Conservation (phyloP, 1,140 invertebrate species). For the Pantala flavescens region DNA sequence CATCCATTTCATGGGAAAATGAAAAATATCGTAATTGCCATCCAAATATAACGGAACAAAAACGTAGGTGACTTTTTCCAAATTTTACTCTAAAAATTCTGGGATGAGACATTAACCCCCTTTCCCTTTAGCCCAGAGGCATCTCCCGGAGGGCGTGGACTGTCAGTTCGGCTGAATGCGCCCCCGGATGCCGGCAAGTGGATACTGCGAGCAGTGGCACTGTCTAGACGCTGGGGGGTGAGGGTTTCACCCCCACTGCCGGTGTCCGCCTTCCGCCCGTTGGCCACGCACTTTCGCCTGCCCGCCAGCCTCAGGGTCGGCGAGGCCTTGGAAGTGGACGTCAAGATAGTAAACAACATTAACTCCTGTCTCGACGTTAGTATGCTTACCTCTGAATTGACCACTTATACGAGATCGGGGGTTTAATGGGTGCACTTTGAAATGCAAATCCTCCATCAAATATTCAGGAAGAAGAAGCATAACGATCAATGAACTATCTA, state of each 20-base stretch:
- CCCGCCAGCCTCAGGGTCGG: slow-evolving; percentile 45
- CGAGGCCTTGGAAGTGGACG: slow-evolving; percentile 49
- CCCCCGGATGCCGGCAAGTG: slow-evolving; percentile 47
- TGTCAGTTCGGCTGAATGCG: slow-evolving; percentile 32
- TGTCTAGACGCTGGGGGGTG: slow-evolving; percentile 36
- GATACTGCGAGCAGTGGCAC: slow-evolving; percentile 45
- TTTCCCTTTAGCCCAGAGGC: background rate
- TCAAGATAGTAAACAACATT: slow-evolving; percentile 52
- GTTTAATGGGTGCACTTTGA: too few species aligned
- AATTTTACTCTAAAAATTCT: too few species aligned
- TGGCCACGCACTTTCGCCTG: slow-evolving; percentile 45
- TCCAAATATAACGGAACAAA: too few species aligned
- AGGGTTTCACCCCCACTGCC: slow-evolving; percentile 43
- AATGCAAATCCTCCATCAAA: too few species aligned
- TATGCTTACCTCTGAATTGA: slow-evolving; percentile 21
- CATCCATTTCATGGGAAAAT: too few species aligned
- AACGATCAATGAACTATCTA: too few species aligned
- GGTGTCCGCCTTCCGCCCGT: slow-evolving; percentile 45
- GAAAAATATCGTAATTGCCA: too few species aligned
- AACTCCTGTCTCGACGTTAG: slow-evolving; percentile 56
- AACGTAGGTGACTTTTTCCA: too few species aligned
- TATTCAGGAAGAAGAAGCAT: too few species aligned
- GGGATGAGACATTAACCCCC: too few species aligned
- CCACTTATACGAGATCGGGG: too few species aligned
- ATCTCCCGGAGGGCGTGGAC: background rate